Conservation (phyloP, 2,113 vertebrate species). For the Charadrius vociferus region DNA sequence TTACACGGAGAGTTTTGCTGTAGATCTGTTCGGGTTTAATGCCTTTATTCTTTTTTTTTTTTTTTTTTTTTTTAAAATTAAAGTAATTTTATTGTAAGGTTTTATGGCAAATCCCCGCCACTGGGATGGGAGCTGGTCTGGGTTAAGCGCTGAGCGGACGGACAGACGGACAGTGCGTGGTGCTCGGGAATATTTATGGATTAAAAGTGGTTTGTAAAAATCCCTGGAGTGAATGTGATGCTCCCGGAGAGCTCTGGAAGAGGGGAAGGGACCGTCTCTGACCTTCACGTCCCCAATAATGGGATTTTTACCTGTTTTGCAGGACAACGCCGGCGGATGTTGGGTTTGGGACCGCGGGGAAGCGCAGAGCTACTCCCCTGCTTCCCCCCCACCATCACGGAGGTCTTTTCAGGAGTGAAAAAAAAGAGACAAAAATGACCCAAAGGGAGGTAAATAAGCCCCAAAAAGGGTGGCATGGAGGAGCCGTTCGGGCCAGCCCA, state of each 20-base stretch:
- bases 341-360: neutral
- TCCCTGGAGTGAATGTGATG: neutral
- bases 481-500: neutral
- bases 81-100: neutral
- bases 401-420: neutral
- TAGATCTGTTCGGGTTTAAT: neutral
- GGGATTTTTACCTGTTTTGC: neutral
- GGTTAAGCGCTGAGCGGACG: neutral
- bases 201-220: neutral
- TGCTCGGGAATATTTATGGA: neutral
- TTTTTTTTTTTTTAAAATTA: neutral
- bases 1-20: neutral
- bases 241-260: neutral
- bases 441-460: neutral
- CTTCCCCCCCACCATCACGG: neutral
- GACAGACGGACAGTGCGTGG: rapidly evolving
- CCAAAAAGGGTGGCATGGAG: neutral
- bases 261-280: neutral
- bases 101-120: neutral
- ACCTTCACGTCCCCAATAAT: rapidly evolving
- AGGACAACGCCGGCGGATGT: rapidly evolving
- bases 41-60: neutral
- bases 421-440: neutral
- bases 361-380: neutral
- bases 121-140: neutral